Evolutionary conservation across 2,797 vertebrate species (phyloP).

Genomic region (Chromobotia macracanthus): DNA sequence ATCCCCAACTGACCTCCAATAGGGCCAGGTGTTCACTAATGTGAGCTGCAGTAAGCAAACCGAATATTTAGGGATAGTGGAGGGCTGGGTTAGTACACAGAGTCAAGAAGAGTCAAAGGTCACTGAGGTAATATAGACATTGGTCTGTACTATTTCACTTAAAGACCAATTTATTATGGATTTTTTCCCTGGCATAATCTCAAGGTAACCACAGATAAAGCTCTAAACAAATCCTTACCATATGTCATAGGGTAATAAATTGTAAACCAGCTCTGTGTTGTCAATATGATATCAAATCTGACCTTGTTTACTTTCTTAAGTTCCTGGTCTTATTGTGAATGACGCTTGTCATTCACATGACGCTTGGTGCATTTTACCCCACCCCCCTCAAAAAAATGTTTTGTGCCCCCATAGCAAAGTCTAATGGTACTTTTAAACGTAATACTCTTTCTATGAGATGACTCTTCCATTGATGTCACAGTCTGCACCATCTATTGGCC

Average conservation of each 20-base stretch:
- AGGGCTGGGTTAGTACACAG: not conserved
- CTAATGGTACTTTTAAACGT: not conserved
- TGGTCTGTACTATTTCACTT: constrained; percentile 2
- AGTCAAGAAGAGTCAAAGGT: constrained; percentile 24
- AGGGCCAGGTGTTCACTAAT: not conserved
- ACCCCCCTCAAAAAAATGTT: too few relatives aligned
- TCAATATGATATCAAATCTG: not conserved
- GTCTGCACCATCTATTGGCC: not conserved
- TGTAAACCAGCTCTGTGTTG: not conserved
- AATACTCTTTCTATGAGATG: not conserved
- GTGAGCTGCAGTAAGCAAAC: constrained; percentile 26
- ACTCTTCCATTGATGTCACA: not conserved
- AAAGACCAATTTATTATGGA: not conserved
- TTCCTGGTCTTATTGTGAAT: too few relatives aligned
- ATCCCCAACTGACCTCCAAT: constrained; percentile 14
- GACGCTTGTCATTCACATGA: too few relatives aligned
- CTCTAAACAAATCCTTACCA: not conserved
- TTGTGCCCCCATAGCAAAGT: too few relatives aligned
- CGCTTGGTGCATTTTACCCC: too few relatives aligned
- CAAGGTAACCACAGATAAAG: not conserved
- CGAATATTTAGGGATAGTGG: constrained; percentile 17
- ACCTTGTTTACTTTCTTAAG: not conserved
- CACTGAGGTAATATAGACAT: constrained; percentile 29
- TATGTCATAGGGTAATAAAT: constrained; percentile 5
- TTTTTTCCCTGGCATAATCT: constrained; percentile 11